Conservation (phyloP, 2,797 vertebrate species). For the Linurgus olivaceus region DNA sequence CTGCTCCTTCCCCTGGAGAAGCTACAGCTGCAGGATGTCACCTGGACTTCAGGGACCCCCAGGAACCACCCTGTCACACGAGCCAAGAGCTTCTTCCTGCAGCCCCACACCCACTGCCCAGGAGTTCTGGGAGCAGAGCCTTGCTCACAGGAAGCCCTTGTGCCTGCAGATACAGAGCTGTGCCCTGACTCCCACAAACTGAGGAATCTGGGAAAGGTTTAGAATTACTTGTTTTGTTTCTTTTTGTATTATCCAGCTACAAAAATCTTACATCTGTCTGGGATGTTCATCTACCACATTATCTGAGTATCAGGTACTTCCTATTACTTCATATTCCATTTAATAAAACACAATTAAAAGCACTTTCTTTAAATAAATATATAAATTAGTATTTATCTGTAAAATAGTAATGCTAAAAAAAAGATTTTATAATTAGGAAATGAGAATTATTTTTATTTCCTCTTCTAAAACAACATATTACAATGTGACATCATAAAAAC, state of each 20-base stretch:
- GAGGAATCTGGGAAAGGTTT: background rate
- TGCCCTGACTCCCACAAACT: background rate
- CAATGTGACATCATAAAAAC: background rate
- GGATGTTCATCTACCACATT: background rate
- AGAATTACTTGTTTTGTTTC: background rate
- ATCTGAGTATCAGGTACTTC: background rate
- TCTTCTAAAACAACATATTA: background rate
- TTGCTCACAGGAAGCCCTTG: fast-evolving
- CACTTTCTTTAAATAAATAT: background rate
- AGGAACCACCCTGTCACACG: background rate
- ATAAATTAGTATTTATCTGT: background rate
- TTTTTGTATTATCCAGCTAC: background rate
- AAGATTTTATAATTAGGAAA: background rate
- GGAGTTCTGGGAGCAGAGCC: background rate
- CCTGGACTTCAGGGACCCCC: background rate
- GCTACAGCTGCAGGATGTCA: background rate
- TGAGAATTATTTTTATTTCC: background rate
- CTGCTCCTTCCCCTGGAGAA: background rate
- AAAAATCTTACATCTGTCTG: background rate
- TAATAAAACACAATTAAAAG: background rate
- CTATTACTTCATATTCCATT: background rate
- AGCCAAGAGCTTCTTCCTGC: background rate
- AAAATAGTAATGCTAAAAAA: background rate
- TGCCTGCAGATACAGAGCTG: background rate
- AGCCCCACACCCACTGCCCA: fast-evolving